Evolutionary conservation across 1,140 invertebrate species (phyloP), one percentile per base, ranked within the genome.

Genomic region (Metopolophium dirhodum): DNA sequence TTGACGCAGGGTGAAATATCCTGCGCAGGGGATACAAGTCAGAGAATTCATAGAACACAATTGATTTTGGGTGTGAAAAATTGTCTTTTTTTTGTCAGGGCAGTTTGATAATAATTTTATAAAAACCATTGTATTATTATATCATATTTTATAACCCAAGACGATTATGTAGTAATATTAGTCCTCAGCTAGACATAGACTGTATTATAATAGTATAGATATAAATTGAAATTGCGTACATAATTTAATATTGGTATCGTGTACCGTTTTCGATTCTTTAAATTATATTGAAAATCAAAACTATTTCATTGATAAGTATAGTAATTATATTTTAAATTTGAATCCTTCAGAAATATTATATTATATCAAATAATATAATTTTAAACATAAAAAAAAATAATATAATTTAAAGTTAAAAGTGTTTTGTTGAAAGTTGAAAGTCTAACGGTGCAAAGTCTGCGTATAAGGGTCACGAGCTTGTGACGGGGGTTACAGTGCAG

Each of bases 51-150:
- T 49, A n/a, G 41, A 35, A 49, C 47, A 87, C 86, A 87, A 49
- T 87, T 87, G 86, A 87, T 87, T 87, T 87, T 87, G 45, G 26
- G 45, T 49, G 45, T 26, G 45, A 45, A 86, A 86, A 83, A 83
- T 41, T 23, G n/a, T 83, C 37, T 83, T 83, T 41, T 77, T 83
- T 83, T 83, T 54, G 61, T 77, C 6, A 18, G 61, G 7, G 61
- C 18, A 77, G 61, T 77, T 77, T 77, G 61, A 77, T 77, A 77
- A 30, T 30, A 68, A 14, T 68, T 68, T 68, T n/a, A 68, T 14
- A 30, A 68, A 14, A 68, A 14, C n/a, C 61, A 77, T 77, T 77
- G 61, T 77, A 77, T 77, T 77, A 77, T 77, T 23, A 54, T 22
- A 4, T 30, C 11, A 61, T 61, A 77, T 77, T 77, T n/a, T 77